Evolutionary conservation across 2,113 vertebrate species (phyloP), one percentile per base, ranked within the genome.

Genomic region (Nibea coibor): DNA sequence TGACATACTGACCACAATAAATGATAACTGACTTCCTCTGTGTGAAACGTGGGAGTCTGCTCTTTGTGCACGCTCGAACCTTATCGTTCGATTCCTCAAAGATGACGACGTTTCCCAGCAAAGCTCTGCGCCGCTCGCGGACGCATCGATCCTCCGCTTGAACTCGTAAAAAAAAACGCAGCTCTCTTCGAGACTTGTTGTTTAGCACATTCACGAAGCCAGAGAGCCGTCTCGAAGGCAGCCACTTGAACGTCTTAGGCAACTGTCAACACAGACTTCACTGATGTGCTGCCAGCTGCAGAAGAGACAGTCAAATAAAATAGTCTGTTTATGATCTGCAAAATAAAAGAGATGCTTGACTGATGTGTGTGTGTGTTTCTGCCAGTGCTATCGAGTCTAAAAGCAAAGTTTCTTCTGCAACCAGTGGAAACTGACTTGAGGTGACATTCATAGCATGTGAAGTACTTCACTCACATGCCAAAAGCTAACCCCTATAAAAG

Each of bases 271-370:
- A 88, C 78, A 80, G 78, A 71, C 68, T 16, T 66, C 10, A 89
- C 78, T 91, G 78, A 93, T 85, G 81, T 86, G 20, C 83, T 78
- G 86, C 86, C 88, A 93, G 57, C 75, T 3, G 43, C 78, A 88
- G 80, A 87, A 62, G 66, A 85, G 83, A 85, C 80, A 72, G 78
- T 86, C 82, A 50, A 81, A 82, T 85, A 43, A 89, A 91, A 75
- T 64, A 73, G 77, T 86, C 75, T 72, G 89, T 86, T 72, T 86
- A 84, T 92, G 82, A 74, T 85, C 69, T 51, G 69, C 66, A 72
- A 75, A 78, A 78, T 35, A 35, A 87, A 83, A 76, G 75, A 86
- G 71, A 80, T 66, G 54, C 68, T 78, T 61, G 63, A 76, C 47
- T 72, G 64, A 68, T 35, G 31, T 31, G 35, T 83, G 77, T 53